These are phyloP conservation scores for Octopus sinensis DNA, from an alignment of 1,140 invertebrate species.

Conservation along the genomic window DNA sequence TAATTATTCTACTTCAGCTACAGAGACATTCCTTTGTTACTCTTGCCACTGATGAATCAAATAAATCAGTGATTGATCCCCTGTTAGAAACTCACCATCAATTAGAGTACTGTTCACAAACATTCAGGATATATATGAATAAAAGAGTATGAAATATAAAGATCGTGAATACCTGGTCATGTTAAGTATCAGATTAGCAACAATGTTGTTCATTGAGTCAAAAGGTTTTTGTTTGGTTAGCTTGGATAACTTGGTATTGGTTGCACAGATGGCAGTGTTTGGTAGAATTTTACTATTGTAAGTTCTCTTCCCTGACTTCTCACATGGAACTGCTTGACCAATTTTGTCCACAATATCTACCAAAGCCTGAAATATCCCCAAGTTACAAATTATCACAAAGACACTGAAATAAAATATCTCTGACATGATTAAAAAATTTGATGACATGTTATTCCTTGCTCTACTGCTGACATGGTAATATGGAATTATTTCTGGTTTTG, in stretches of 20 bases:
- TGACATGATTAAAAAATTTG: too few species aligned
- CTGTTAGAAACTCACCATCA: too few species aligned
- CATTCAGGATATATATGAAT: neutral
- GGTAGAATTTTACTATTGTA: constrained; percentile 35
- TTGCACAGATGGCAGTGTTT: constrained; percentile 39
- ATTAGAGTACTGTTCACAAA: too few species aligned
- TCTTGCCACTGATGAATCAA: too few species aligned
- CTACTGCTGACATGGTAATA: too few species aligned
- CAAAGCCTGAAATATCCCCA: constrained; percentile 42
- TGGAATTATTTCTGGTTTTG: too few species aligned
- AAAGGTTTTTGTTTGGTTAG: constrained; percentile 52
- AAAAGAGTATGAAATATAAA: constrained; percentile 4
- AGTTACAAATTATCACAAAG: too few species aligned
- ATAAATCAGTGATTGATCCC: too few species aligned
- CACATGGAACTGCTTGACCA: constrained; percentile 40
- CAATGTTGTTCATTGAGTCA: constrained; percentile 60
- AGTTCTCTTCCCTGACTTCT: constrained; percentile 44
- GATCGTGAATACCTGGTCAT: constrained; percentile 52
- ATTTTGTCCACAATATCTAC: constrained; percentile 56
- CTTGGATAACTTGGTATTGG: constrained; percentile 41
- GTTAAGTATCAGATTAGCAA: constrained; percentile 59
- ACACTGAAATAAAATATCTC: too few species aligned
- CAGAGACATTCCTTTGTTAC: too few species aligned
- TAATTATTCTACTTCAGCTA: too few species aligned
- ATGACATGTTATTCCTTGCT: too few species aligned